Percentiles rank a stretch among this genome's conserved stretches.
Conservation (phyloP, 2,797 vertebrate species). For the Gastrophryne carolinensis region DNA sequence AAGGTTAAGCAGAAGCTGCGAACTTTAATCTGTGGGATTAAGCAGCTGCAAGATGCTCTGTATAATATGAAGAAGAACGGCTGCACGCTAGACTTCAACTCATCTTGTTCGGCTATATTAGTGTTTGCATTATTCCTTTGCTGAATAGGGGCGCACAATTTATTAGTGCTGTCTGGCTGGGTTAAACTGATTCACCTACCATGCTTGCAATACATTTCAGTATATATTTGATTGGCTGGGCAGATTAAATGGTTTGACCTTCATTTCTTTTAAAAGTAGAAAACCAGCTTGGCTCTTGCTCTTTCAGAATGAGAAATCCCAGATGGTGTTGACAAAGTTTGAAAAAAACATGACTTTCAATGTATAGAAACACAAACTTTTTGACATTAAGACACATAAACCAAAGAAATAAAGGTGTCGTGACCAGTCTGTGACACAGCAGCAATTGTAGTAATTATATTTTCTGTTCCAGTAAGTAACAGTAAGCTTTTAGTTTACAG, state of each 20-base stretch:
- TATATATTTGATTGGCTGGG: background rate
- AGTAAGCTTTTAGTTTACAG: no score
- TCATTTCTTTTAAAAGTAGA: background rate
- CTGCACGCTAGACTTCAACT: background rate
- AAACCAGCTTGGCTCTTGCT: background rate
- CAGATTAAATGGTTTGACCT: background rate
- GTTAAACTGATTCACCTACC: constrained; percentile 13
- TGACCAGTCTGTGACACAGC: no score
- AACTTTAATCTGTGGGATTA: constrained; percentile 19
- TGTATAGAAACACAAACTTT: no score
- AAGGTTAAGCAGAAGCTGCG: constrained; percentile 20
- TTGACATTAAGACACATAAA: no score
- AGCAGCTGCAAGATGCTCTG: background rate
- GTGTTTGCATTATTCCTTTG: constrained; percentile 12
- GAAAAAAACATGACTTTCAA: no score
- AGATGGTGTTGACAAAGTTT: no score
- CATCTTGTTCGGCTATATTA: background rate
- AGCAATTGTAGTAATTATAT: no score
- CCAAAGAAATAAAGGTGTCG: no score
- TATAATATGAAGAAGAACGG: background rate
- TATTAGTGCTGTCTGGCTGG: constrained; percentile 13
- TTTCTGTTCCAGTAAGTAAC: no score
- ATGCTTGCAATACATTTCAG: background rate
- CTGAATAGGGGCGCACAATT: constrained; percentile 3
- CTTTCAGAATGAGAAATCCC: background rate